A percentile compares a stretch with the other conserved stretches of the same genome.
phyloP scores from a whole-genome alignment of 2,888 invertebrate genomes.

The Plebejus argus region DNA sequence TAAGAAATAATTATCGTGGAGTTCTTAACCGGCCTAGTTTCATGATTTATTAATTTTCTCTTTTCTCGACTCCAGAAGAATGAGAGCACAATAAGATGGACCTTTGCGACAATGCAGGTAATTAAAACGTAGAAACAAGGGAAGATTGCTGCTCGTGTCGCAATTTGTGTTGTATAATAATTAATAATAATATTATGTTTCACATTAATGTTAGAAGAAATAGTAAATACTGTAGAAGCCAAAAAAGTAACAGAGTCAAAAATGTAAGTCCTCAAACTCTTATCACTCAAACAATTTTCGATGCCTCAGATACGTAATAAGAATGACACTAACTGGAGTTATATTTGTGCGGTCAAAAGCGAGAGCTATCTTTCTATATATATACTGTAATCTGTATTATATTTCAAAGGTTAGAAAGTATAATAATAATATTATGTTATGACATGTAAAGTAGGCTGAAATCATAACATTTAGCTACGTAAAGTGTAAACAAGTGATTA shows the following conservation, averaged over 20 bases:
- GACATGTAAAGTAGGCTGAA: not conserved
- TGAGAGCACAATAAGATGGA: not conserved
- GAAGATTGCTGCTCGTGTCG: not conserved
- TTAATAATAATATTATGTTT: not conserved
- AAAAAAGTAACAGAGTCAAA: too few relatives aligned
- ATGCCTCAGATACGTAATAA: too few relatives aligned
- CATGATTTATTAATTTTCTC: conserved; percentile 15
- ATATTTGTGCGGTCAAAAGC: too few relatives aligned
- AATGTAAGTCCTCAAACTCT: too few relatives aligned
- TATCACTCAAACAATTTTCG: too few relatives aligned
- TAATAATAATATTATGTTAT: not conserved
- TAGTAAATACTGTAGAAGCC: too few relatives aligned
- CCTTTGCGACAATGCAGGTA: conserved; percentile 9
- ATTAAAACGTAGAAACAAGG: conserved; percentile 1
- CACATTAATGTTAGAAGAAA: not conserved
- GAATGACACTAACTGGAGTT: too few relatives aligned
- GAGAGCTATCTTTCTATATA: too few relatives aligned
- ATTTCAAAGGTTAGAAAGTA: too few relatives aligned
- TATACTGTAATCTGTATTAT: too few relatives aligned
- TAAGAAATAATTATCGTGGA: not conserved
- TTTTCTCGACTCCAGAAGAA: not conserved
- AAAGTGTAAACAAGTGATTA: not conserved
- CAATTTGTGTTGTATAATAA: not conserved
- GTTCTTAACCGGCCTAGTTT: conserved; percentile 10
- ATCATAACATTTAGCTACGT: not conserved